phyloP scores from a whole-genome alignment of 2,113 vertebrate species.

The Oncorhynchus tshawytscha region DNA sequence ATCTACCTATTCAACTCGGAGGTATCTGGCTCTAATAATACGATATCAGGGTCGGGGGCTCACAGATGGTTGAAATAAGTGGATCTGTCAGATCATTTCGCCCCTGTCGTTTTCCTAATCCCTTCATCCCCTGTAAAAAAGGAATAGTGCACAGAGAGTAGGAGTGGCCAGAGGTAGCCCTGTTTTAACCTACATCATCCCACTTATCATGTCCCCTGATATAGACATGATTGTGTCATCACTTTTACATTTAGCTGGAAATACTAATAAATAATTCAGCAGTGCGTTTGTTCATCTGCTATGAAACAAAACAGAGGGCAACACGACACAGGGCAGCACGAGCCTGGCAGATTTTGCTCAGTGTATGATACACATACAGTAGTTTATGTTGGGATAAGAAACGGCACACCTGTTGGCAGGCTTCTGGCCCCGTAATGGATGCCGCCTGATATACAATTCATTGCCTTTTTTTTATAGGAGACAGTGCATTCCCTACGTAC shows the following conservation, averaged over 20 bases:
- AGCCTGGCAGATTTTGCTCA: conserved; percentile 25
- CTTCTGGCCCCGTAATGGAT: conserved; percentile 19
- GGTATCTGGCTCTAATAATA: conserved; percentile 55
- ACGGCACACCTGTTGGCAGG: conserved; percentile 11
- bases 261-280: conserved; percentile 8
- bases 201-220: conserved; percentile 16
- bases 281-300: conserved; percentile 20
- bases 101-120: conserved; percentile 49
- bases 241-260: conserved; percentile 25
- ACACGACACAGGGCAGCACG: conserved; percentile 12
- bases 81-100: conserved; percentile 65
- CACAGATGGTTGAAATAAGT: conserved; percentile 57
- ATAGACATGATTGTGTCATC: neutral
- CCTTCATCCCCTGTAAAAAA: conserved; percentile 41
- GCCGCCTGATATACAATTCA: neutral
- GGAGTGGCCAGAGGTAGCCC: neutral
- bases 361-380: neutral
- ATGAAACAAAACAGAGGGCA: conserved; percentile 15
- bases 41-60: conserved; percentile 26
- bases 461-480: neutral
- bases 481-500: conserved; percentile 1
- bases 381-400: conserved; percentile 13
- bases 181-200: conserved; percentile 14
- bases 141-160: conserved; percentile 30
- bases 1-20: conserved; percentile 5